Evolutionary conservation across 2,888 invertebrate genomes (phyloP), one percentile per base, ranked within the genome.

Genomic region (Punctoribates punctum): DNA sequence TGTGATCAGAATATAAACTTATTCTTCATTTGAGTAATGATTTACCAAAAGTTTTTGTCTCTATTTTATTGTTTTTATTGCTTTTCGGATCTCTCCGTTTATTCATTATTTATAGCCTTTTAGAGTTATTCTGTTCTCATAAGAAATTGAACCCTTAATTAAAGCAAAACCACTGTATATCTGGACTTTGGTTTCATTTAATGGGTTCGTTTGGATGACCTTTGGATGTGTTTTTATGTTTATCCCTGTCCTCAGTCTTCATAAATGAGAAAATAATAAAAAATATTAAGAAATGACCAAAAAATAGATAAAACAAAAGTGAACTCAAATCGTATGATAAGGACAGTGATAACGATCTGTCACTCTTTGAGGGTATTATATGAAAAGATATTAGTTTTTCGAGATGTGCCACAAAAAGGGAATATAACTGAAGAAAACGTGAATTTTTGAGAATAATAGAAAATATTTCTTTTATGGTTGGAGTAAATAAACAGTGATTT

Each of bases 11-110:
- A 15, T 9, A 4, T 29, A 34, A 65, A 65, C n/a, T 65, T 38
- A 67, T 67, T 67, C 38, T 20, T 67, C 38, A 67, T 67, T 72
- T 72, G 15, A 67, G 67, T 67, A 29, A 42, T 42, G 38, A 67
- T 67, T 60, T 60, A 11, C 23, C 5, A 1, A 4, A 13, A 23
- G 15, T 60, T 60, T 20, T 9, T 5, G 42, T 27, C 27, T 2
- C 23, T 62, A 13, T 62, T 20, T 42, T 48, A 5, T 38, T n/a
- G 11, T 20, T 42, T 72, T 72, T 38, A 23, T n/a, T 54, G 54
- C 54, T 20, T 17, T 29, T 27, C 9, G 60, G 60, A 27, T 60
- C 27, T 1, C 23, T 60, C 29, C 60, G 29, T 20, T 60, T 27
- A 60, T 60, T 60, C 60, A 60, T 60, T 60, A 60, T 27, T 60